These are phyloP conservation scores for Acromyrmex heyeri DNA, from an alignment of 1,140 invertebrate genomes.

Conservation along the genomic window DNA sequence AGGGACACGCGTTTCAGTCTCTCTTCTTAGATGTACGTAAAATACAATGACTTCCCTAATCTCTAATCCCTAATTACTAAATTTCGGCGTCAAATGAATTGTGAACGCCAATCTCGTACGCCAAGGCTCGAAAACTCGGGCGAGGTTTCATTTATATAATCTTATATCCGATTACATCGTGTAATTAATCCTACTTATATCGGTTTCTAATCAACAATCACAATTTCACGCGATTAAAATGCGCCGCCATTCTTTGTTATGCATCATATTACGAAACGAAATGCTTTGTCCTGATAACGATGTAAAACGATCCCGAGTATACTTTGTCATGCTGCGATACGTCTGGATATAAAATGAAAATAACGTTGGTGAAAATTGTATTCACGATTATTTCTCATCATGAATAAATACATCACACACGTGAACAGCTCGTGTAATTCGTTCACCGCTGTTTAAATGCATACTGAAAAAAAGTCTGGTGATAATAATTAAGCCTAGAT, in stretches of 20 bases:
- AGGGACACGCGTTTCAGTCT: slow-evolving; percentile 33
- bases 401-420: background rate
- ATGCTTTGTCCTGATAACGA: slow-evolving; percentile 19
- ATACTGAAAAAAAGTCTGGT: too few relatives aligned
- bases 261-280: slow-evolving; percentile 1
- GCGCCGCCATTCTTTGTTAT: slow-evolving; percentile 28
- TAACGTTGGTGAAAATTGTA: background rate
- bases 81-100: slow-evolving; percentile 4
- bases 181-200: slow-evolving; percentile 8
- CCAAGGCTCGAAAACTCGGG: slow-evolving; percentile 16
- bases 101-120: slow-evolving; percentile 10
- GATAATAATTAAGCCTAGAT: too few relatives aligned
- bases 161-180: background rate
- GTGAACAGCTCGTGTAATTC: background rate
- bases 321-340: background rate
- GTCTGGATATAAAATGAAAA: slow-evolving; percentile 12
- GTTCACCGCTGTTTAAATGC: slow-evolving; percentile 12
- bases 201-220: slow-evolving; percentile 26
- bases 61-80: slow-evolving; percentile 16
- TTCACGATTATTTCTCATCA: background rate
- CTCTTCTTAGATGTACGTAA: slow-evolving; percentile 26
- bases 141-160: slow-evolving; percentile 27
- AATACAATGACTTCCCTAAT: slow-evolving; percentile 1
- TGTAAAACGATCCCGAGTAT: slow-evolving; percentile 9
- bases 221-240: slow-evolving; percentile 32